A percentile compares a stretch with the other conserved stretches of the same genome.
phyloP scores from a whole-genome alignment of 2,888 invertebrate species.

The Campoletis raptor region DNA sequence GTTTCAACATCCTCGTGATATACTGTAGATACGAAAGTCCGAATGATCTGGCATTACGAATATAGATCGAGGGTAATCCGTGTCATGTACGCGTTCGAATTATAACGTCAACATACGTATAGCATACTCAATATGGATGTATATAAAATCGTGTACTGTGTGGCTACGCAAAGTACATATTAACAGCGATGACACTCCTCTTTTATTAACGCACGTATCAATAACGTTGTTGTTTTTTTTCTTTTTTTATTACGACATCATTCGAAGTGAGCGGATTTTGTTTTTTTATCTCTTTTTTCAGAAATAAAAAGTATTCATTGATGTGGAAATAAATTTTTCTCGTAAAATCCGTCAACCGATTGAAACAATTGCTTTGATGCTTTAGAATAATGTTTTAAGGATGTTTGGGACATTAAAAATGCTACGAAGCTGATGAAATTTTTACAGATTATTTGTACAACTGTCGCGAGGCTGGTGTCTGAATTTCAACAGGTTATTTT shows the following conservation, averaged over 20 bases:
- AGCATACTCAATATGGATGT: conserved; percentile 13
- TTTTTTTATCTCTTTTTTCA: background rate
- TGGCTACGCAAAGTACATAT: conserved; percentile 45
- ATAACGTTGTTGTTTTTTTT: background rate
- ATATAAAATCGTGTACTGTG: background rate
- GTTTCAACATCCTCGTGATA: conserved; percentile 59
- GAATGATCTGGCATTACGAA: conserved; percentile 69
- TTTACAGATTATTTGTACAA: no score
- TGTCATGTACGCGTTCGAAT: conserved; percentile 56
- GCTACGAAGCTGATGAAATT: no score
- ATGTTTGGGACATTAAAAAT: no score
- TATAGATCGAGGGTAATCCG: conserved; percentile 71
- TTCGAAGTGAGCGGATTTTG: background rate
- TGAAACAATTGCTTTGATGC: background rate
- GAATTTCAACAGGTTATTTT: no score
- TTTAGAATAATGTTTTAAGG: no score
- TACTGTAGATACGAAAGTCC: conserved; percentile 34
- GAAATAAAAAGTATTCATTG: background rate
- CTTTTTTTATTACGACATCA: background rate
- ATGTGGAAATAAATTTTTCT: background rate
- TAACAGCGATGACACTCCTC: conserved; percentile 33
- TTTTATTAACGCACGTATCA: conserved; percentile 34
- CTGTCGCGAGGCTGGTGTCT: no score
- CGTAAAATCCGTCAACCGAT: background rate
- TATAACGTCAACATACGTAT: conserved; percentile 28